Evolutionary conservation across 2,113 vertebrate species (phyloP).

Genomic region (Anoplopoma fimbria): DNA sequence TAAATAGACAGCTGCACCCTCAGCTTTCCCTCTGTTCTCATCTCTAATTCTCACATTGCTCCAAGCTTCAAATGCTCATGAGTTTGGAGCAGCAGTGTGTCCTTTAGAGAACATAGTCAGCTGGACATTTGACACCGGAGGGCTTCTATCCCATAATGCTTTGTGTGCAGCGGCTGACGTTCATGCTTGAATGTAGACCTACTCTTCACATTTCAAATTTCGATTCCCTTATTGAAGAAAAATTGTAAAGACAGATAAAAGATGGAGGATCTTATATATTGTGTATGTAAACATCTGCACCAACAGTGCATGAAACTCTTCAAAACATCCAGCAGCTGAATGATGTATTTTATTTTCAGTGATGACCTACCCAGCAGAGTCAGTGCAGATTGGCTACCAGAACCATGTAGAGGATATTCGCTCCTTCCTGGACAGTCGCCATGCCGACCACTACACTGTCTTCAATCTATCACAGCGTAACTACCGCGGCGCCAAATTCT

Average conservation of each 20-base stretch:
- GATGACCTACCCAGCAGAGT: conserved; percentile 98
- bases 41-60: not conserved
- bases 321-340: not conserved
- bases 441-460: conserved; percentile 98
- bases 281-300: not conserved
- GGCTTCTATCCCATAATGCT: conserved; percentile 22
- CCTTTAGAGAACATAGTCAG: conserved; percentile 33
- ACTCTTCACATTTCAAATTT: not conserved
- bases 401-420: conserved; percentile 99
- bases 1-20: not conserved
- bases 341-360: conserved; percentile 79
- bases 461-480: conserved; percentile 98
- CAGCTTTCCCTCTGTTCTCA: not conserved
- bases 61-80: not conserved
- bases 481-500: conserved; percentile 97
- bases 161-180: conserved; percentile 5
- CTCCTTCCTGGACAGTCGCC: conserved; percentile 95
- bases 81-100: conserved; percentile 17
- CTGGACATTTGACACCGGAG: conserved; percentile 19
- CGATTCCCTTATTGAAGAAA: not conserved
- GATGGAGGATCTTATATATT: not conserved
- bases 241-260: not conserved
- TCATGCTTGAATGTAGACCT: not conserved
- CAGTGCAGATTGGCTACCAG: conserved; percentile 93
- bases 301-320: not conserved